These are phyloP conservation scores for Litocranius walleri DNA, from an alignment of 2,113 vertebrate species.

Conservation along the genomic window DNA sequence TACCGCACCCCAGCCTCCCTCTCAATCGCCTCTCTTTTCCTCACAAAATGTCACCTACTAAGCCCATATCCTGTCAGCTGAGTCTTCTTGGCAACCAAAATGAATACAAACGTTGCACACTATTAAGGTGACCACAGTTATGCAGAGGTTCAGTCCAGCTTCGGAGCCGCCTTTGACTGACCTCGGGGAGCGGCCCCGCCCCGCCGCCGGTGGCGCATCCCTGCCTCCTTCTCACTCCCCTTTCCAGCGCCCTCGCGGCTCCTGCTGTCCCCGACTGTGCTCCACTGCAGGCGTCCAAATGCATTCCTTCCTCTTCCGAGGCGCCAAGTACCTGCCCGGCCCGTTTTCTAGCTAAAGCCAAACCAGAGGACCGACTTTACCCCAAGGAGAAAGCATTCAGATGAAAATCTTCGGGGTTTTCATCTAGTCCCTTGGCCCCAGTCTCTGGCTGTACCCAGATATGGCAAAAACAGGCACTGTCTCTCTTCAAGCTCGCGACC, in stretches of 20 bases:
- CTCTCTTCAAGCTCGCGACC: background rate
- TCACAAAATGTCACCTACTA: background rate
- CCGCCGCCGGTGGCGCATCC: background rate
- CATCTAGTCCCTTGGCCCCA: background rate
- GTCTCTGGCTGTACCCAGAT: background rate
- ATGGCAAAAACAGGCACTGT: background rate
- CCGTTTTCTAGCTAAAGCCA: background rate
- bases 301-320: background rate
- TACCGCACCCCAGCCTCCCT: fast-evolving
- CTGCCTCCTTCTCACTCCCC: background rate
- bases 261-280: background rate
- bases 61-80: conserved; percentile 22
- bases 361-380: background rate
- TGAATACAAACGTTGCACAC: conserved; percentile 6
- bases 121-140: conserved; percentile 48
- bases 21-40: background rate
- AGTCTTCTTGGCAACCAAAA: conserved; percentile 19
- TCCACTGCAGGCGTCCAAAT: background rate
- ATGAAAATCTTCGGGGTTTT: background rate
- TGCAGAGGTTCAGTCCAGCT: background rate
- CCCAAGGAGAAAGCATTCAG: background rate
- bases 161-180: background rate
- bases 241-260: background rate
- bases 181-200: background rate
- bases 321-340: background rate